phyloP scores from a whole-genome alignment of 2,113 vertebrate species.

The Sciurus niger region DNA sequence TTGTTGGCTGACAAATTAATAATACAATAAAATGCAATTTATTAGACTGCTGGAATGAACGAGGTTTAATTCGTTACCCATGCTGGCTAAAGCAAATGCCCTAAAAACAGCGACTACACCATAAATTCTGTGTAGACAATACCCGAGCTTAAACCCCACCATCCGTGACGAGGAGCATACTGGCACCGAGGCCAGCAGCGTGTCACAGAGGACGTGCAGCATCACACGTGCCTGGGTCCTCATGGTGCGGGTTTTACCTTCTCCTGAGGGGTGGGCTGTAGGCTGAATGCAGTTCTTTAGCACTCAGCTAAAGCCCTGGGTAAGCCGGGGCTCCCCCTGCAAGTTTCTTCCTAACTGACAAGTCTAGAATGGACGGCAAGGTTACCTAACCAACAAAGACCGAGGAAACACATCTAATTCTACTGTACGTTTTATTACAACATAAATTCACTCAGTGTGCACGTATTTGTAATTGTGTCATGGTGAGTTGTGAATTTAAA shows the following conservation, averaged over 20 bases:
- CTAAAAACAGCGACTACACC: rapidly evolving
- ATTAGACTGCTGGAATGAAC: neutral
- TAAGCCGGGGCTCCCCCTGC: neutral
- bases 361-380: neutral
- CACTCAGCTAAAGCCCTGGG: neutral
- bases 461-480: rapidly evolving
- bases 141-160: neutral
- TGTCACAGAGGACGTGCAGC: neutral
- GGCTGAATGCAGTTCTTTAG: neutral
- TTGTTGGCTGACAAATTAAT: slow-evolving; percentile 90
- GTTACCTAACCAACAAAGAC: neutral
- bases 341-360: neutral
- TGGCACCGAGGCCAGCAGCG: neutral
- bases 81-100: neutral
- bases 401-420: rapidly evolving
- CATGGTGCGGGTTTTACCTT: rapidly evolving
- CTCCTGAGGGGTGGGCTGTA: neutral
- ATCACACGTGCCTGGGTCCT: neutral
- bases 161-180: rapidly evolving
- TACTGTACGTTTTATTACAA: neutral
- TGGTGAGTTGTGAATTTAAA: neutral
- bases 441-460: rapidly evolving
- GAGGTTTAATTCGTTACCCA: neutral
- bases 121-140: neutral
- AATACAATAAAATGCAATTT: neutral